A percentile compares a stretch with the other conserved stretches of the same genome.
Conservation (phyloP, 2,797 vertebrate species). For the Xiphorhynchus erythropygius region DNA sequence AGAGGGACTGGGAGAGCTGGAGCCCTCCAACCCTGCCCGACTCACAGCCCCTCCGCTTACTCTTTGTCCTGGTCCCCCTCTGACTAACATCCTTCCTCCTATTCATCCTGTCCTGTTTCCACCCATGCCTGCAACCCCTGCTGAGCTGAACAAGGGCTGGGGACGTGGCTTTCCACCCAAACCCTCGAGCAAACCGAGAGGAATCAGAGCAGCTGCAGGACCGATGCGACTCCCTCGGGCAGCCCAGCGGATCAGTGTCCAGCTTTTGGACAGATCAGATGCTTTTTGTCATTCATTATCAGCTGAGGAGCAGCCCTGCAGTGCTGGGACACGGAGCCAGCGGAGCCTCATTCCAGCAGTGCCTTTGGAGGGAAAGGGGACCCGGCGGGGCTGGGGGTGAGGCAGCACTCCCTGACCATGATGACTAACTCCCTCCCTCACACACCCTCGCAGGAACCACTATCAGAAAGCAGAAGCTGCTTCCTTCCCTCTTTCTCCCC, state of each 20-base stretch:
- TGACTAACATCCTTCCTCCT: background rate
- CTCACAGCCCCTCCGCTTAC: background rate
- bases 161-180: background rate
- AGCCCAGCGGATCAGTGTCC: background rate
- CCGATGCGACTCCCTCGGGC: background rate
- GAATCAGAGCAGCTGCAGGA: background rate
- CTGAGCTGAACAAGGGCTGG: fast-evolving
- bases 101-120: background rate
- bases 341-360: background rate
- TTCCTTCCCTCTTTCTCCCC: conserved; percentile 44
- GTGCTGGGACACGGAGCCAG: background rate
- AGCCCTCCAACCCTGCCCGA: background rate
- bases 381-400: background rate
- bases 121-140: background rate
- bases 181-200: background rate
- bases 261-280: background rate
- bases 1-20: background rate
- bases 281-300: background rate
- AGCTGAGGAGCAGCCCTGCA: background rate
- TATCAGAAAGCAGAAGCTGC: conserved; percentile 49
- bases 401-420: background rate
- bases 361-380: background rate
- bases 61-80: background rate
- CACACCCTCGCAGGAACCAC: background rate
- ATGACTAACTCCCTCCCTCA: background rate